A percentile compares a stretch with the other conserved stretches of the same genome.
phyloP scores from a whole-genome alignment of 2,113 vertebrate genomes.

The Cnemophilus loriae region DNA sequence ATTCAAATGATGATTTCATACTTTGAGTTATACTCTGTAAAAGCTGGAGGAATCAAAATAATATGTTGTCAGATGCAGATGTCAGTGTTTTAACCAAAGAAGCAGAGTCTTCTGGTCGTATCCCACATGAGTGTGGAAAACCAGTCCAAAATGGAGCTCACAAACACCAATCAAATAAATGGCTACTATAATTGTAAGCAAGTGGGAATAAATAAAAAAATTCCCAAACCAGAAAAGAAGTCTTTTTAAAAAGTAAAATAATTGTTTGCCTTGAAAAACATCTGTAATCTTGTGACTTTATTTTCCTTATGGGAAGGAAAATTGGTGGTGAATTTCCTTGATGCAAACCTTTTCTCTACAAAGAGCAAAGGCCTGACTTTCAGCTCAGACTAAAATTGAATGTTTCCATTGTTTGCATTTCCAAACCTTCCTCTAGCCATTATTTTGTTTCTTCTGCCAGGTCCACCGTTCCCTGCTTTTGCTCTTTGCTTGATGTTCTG shows the following conservation, averaged over 20 bases:
- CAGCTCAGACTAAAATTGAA: background rate
- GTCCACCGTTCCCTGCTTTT: background rate
- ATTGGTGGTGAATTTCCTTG: background rate
- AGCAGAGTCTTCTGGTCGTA: background rate
- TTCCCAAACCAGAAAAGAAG: background rate
- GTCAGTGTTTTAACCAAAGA: background rate
- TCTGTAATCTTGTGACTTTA: background rate
- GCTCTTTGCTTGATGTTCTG: background rate
- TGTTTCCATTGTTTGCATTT: background rate
- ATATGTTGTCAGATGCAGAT: background rate
- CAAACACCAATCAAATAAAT: background rate
- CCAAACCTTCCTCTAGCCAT: background rate
- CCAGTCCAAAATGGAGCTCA: background rate
- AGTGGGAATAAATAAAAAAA: background rate
- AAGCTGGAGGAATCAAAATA: background rate
- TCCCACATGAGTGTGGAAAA: background rate
- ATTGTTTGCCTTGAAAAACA: background rate
- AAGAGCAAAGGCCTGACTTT: background rate
- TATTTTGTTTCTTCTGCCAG: background rate
- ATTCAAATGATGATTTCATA: background rate
- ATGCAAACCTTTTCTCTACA: background rate
- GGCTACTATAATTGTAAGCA: background rate
- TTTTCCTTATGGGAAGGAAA: background rate
- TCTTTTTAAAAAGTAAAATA: background rate
- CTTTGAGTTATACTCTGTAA: background rate